Conservation (phyloP, 2,888 invertebrate species). For the Acleris emargana region DNA sequence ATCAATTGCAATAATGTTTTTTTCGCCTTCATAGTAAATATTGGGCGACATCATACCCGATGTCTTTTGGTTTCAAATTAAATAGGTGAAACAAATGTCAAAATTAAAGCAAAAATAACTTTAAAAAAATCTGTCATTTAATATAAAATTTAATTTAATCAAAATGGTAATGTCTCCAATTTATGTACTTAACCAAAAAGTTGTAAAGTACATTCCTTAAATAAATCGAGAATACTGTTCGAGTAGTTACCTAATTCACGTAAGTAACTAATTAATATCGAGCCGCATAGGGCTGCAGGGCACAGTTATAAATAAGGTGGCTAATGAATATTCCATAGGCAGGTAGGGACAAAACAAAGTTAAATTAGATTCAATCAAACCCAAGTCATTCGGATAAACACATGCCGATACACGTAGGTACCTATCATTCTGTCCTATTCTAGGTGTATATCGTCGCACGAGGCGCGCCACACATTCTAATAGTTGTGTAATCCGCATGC, state of each 20-base stretch:
- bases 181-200: too few relatives aligned
- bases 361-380: slow-evolving; percentile 18
- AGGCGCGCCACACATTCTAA: slow-evolving; percentile 27
- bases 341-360: slow-evolving; percentile 3
- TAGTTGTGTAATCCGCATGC: slow-evolving; percentile 15
- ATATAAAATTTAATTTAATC: too few relatives aligned
- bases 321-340: slow-evolving; percentile 7
- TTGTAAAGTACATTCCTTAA: not conserved
- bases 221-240: not conserved
- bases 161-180: too few relatives aligned
- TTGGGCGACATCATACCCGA: too few relatives aligned
- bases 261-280: not conserved
- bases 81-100: too few relatives aligned
- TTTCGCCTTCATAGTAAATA: too few relatives aligned
- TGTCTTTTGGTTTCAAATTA: too few relatives aligned
- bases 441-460: slow-evolving; percentile 7
- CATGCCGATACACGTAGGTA: not conserved
- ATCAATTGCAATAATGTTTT: too few relatives aligned
- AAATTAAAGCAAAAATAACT: too few relatives aligned
- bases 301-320: slow-evolving; percentile 6
- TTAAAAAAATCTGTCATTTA: too few relatives aligned
- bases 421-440: not conserved
- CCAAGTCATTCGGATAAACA: slow-evolving; percentile 12
- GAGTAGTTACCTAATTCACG: not conserved
- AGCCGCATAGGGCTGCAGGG: not conserved